These are phyloP conservation scores for Bostrychus sinensis DNA, from an alignment of 2,113 vertebrate genomes.

Conservation along the genomic window DNA sequence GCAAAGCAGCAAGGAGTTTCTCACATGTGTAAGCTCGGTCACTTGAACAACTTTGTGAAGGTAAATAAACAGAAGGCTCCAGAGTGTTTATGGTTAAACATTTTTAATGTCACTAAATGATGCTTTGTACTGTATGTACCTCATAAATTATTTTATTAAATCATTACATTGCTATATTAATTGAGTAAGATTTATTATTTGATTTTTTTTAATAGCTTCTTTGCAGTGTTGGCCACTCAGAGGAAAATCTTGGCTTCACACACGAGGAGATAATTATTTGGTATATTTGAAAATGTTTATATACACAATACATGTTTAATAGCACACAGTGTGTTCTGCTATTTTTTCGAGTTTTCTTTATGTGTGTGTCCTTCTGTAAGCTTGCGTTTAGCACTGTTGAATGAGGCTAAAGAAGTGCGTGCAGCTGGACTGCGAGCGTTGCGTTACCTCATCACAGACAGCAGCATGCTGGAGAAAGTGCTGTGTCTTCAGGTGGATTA, in stretches of 20 bases:
- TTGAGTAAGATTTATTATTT: not conserved
- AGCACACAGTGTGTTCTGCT: not conserved
- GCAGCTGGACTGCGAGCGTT: slow-evolving; percentile 88
- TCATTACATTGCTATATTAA: too few species aligned
- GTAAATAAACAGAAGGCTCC: slow-evolving; percentile 46
- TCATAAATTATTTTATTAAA: too few species aligned
- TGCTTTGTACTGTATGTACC: too few species aligned
- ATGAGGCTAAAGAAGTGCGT: slow-evolving; percentile 90
- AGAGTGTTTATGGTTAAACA: not conserved
- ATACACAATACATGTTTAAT: not conserved
- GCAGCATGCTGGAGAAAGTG: slow-evolving; percentile 86
- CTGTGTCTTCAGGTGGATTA: slow-evolving; percentile 89
- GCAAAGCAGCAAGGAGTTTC: slow-evolving; percentile 87
- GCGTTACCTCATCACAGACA: slow-evolving; percentile 86
- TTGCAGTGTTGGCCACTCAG: slow-evolving; percentile 85
- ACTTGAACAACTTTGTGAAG: slow-evolving; percentile 92
- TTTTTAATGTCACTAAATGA: too few species aligned
- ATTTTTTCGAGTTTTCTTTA: too few species aligned
- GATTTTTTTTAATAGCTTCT: slow-evolving; percentile 80
- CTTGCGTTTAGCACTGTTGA: slow-evolving; percentile 86
- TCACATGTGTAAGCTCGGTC: slow-evolving; percentile 89
- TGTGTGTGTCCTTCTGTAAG: slow-evolving; percentile 57
- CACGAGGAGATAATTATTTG: slow-evolving; percentile 91
- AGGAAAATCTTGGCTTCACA: slow-evolving; percentile 88
- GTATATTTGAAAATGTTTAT: slow-evolving; percentile 70